Percentiles rank a stretch among this genome's conserved stretches.
Evolutionary conservation across 2,797 vertebrate genomes (phyloP).

Genomic region (Sebastes ruberrimus): DNA sequence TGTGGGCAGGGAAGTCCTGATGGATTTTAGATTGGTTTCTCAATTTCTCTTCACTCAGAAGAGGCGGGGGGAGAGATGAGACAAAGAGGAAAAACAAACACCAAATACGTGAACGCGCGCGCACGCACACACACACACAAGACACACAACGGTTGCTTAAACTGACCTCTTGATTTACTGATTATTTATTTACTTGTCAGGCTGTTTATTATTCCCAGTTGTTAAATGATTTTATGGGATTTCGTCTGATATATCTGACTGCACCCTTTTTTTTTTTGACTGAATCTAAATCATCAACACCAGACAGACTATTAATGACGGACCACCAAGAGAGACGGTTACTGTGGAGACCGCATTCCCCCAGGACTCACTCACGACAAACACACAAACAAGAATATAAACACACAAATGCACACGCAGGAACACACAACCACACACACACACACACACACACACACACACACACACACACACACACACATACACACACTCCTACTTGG

Average conservation of each 20-base stretch:
- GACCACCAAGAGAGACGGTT: constrained; percentile 76
- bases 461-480: neutral
- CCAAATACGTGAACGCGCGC: constrained; percentile 40
- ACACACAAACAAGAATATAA: constrained; percentile 26
- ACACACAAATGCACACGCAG: neutral
- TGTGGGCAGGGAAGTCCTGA: constrained; percentile 82
- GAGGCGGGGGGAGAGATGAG: constrained; percentile 70
- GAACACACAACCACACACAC: constrained; percentile 28
- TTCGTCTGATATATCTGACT: constrained; percentile 60
- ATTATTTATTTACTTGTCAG: constrained; percentile 69
- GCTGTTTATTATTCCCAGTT: constrained; percentile 66
- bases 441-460: neutral
- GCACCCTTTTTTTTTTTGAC: constrained; percentile 34
- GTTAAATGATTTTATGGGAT: constrained; percentile 70
- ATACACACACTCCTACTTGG: neutral
- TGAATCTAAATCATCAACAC: constrained; percentile 69
- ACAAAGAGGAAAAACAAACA: constrained; percentile 83
- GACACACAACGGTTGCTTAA: constrained; percentile 46
- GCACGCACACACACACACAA: constrained; percentile 1
- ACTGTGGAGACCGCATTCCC: constrained; percentile 76
- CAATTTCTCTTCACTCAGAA: constrained; percentile 82
- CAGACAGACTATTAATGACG: constrained; percentile 76
- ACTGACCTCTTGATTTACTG: constrained; percentile 64
- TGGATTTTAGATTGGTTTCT: constrained; percentile 89
- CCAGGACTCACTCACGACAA: constrained; percentile 65